Evolutionary conservation across 2,113 vertebrate species (phyloP), one percentile per base, ranked within the genome.

Genomic region (Strix uralensis): DNA sequence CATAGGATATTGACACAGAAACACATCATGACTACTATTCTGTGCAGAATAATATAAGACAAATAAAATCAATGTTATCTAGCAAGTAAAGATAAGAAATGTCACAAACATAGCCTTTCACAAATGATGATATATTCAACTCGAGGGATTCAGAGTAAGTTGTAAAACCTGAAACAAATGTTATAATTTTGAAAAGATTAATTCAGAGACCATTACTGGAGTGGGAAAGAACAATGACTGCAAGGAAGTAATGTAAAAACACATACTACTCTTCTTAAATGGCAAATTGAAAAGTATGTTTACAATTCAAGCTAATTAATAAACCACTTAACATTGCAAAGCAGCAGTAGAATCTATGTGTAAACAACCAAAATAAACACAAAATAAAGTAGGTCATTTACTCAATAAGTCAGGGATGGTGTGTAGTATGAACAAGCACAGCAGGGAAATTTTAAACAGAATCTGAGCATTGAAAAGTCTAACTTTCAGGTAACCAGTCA

Each of bases 31-130:
- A 54, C 38, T 65, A 27, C 54, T 79, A 19, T 89, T 87, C 36
- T 82, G 23, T 42, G 27, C 38, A 63, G 66, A 91, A 40, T 61
- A 92, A 69, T 73, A 32, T 36, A 93, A 87, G 74, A 78, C 61
- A 94, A 95, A 92, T 57, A 89, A 91, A 97, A 87, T 81, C 70
- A 84, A 47, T 91, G 38, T 44, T 62, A 66, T 54, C 69, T 71
- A 62, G 18, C 21, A 94, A 81, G 58, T 7, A 81, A 54, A 88
- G 69, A 61, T 55, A 81, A 95, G 44, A 91, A 90, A 88, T 88
- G 22, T 29, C 61, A 85, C 44, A 94, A 88, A 51, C 36, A 61
- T 25, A 81, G 18, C 10, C 40, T 54, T 89, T 81, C 73, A 81
- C 13, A 65, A 80, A 75, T 46, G 2, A 42, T 71, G 78, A 38